Evolutionary conservation across 2,888 invertebrate species (phyloP).

Genomic region (Byasa hedistus): DNA sequence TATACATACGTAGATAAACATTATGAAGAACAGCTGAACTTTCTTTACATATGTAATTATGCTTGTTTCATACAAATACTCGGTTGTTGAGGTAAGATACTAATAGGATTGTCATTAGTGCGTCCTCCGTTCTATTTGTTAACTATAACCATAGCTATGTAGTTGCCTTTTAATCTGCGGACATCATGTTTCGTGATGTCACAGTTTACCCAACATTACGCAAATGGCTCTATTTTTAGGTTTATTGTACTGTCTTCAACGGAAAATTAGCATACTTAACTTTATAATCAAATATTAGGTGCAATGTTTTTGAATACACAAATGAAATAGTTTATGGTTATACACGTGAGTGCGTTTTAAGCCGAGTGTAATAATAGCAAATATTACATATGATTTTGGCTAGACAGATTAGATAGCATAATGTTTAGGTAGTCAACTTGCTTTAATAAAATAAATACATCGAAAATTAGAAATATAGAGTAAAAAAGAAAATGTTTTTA

Average conservation of each 20-base stretch:
- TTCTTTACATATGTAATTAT: not conserved
- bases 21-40: not conserved
- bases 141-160: constrained; percentile 14
- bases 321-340: constrained; percentile 19
- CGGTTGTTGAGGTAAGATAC: constrained; percentile 4
- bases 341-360: not conserved
- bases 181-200: constrained; percentile 22
- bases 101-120: constrained; percentile 19
- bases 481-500: no score
- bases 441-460: no score
- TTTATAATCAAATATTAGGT: constrained; percentile 24
- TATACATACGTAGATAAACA: no score
- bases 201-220: constrained; percentile 28
- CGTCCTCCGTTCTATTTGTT: constrained; percentile 27
- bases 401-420: no score
- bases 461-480: no score
- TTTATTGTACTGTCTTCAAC: constrained; percentile 27
- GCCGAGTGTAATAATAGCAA: not conserved
- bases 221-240: constrained; percentile 28
- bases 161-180: constrained; percentile 22
- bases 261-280: constrained; percentile 25
- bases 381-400: not conserved
- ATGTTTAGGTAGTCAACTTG: no score
- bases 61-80: not conserved
- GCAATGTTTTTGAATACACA: constrained; percentile 4